phyloP scores from a whole-genome alignment of 2,888 invertebrate species.

The Hoplodrina blanda region DNA sequence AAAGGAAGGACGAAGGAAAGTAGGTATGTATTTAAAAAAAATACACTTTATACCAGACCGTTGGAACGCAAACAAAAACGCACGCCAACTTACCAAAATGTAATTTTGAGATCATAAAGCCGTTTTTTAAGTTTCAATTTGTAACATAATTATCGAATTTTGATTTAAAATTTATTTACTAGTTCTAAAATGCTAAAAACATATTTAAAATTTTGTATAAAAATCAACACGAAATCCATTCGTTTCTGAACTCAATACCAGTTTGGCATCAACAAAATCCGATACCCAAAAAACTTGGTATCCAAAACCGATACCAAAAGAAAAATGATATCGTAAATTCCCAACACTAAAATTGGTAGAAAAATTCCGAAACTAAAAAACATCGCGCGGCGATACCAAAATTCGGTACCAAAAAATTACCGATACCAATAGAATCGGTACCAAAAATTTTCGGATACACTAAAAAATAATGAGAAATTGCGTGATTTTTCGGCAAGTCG shows the following conservation, averaged over 20 bases:
- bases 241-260: constrained; percentile 25
- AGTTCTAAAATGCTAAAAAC: constrained; percentile 26
- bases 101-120: constrained; percentile 71
- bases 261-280: constrained; percentile 28
- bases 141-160: constrained; percentile 20
- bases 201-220: constrained; percentile 46
- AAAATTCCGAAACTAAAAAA: constrained; percentile 47
- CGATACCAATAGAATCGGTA: constrained; percentile 50
- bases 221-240: constrained; percentile 14
- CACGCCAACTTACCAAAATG: constrained; percentile 75
- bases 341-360: constrained; percentile 41
- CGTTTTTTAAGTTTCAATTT: constrained; percentile 7
- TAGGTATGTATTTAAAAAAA: constrained; percentile 53
- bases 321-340: constrained; percentile 47
- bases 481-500: constrained; percentile 62
- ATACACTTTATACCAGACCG: constrained; percentile 77
- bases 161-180: constrained; percentile 26
- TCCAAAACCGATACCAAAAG: constrained; percentile 53
- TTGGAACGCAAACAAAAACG: constrained; percentile 69
- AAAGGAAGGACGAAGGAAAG: constrained; percentile 59
- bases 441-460: constrained; percentile 16
- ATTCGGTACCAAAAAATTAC: constrained; percentile 26
- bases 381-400: constrained; percentile 21
- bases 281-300: constrained; percentile 53
- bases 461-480: constrained; percentile 4